Base-by-base conservation (phyloP, 1,140 invertebrate species). In the Oryctes rhinoceros region DNA sequence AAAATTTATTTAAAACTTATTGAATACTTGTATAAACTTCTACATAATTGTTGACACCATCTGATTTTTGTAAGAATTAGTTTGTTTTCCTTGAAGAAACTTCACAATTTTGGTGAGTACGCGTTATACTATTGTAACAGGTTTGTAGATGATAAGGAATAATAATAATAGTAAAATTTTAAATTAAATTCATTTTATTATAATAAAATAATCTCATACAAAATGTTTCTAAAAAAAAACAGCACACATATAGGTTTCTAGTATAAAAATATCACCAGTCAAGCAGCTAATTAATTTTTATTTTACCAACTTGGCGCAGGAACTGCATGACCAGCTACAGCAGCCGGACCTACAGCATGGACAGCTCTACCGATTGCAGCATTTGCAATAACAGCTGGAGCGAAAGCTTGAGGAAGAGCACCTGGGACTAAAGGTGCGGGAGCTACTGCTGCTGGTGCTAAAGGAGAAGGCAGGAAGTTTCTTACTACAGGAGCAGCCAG, bases 271-370 rank as follows among this genome's bases (percentile, higher is more conserved):
- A 67, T 67, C 65, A 67, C 65, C 65, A 67, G 65, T 35, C 65
- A 35, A 24, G 6, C 18, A 67, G 30, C 13, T 11, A 67, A 24
- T 24, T 30, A 18, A 18, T 67, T 30, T 67, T 67, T 11, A 67
- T 10, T 67, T 35, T 10, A 48, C 67, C 44, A 71, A 67, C 65
- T 67, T 24, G 79, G 49, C 49, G 62, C 67, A 30, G 79, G 67
- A 77, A 59, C 37, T 11, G 30, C 75, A 76, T 18, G 75, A 44
- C 13, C 35, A 49, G 48, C 30, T 13, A 44, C 5, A 76, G 24
- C 48, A 35, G 49, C 79, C n/a, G 79, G 79, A 7, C 13, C 47
- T 53, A 80, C 18, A 44, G 79, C 74, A 44, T 49, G 49, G 15
- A 74, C 20, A 18, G 76, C 53, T 48, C 76, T 48, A 24, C 44